A percentile compares a stretch with the other conserved stretches of the same genome.
These are phyloP conservation scores for Philonicus albiceps DNA, from an alignment of 2,888 invertebrate genomes.

Conservation along the genomic window DNA sequence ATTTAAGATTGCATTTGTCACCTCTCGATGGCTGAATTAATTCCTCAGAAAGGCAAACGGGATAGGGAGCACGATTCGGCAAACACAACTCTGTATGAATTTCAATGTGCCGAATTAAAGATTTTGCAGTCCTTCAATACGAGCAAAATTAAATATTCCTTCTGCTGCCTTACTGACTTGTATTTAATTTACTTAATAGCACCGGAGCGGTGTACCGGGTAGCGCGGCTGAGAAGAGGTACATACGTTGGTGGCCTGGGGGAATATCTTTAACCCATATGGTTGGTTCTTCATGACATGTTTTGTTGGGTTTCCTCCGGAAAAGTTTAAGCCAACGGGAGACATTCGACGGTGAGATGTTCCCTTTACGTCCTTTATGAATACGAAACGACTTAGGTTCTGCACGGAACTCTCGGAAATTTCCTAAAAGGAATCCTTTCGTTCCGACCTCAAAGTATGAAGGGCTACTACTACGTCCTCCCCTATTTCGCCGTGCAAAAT, in stretches of 20 bases:
- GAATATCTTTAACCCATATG: constrained; percentile 38
- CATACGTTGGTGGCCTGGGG: constrained; percentile 3
- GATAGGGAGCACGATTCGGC: not conserved
- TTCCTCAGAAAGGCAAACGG: not conserved
- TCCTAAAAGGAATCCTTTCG: constrained; percentile 32
- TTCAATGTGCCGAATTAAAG: constrained; percentile 17
- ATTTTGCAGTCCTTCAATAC: constrained; percentile 34
- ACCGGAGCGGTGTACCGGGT: not conserved
- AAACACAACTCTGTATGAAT: not conserved
- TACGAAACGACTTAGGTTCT: constrained; percentile 32
- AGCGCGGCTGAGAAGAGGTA: constrained; percentile 4
- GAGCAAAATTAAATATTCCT: constrained; percentile 20
- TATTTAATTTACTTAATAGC: constrained; percentile 41
- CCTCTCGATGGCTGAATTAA: constrained; percentile 30
- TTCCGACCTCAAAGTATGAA: not conserved
- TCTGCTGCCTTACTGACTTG: constrained; percentile 32
- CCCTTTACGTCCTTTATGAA: constrained; percentile 41
- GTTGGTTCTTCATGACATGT: constrained; percentile 18
- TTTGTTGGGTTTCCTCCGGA: constrained; percentile 37
- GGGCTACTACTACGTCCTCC: not conserved
- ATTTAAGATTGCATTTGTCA: constrained; percentile 33
- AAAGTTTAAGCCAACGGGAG: constrained; percentile 34
- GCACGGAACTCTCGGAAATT: constrained; percentile 15
- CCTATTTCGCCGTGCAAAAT: not conserved
- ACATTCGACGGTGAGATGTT: constrained; percentile 29